A percentile compares a stretch with the other conserved stretches of the same genome.
Evolutionary conservation across 2,888 invertebrate genomes (phyloP).

Genomic region (Protodeltote pygarga): DNA sequence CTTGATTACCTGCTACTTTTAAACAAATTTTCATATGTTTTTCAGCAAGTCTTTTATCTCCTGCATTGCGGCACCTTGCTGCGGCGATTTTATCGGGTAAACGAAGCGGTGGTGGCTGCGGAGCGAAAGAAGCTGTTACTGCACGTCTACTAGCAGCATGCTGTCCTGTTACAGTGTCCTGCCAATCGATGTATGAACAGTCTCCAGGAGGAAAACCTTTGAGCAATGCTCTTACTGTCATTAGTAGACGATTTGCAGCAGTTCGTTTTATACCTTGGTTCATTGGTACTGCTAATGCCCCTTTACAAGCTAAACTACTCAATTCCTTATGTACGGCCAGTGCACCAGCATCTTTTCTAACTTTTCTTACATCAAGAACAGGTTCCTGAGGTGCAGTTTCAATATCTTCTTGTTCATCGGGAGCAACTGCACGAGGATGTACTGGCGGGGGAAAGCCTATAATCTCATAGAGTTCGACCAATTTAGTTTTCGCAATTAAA

Average conservation of each 20-base stretch:
- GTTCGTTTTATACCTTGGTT: conserved; percentile 78
- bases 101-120: conserved; percentile 66
- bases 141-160: conserved; percentile 75
- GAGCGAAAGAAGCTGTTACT: conserved; percentile 77
- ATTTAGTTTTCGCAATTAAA: conserved; percentile 65
- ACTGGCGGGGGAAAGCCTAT: conserved; percentile 65
- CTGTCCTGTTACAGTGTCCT: conserved; percentile 75
- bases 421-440: conserved; percentile 43
- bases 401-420: conserved; percentile 60
- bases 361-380: conserved; percentile 64
- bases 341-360: conserved; percentile 75
- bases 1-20: conserved; percentile 57
- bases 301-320: conserved; percentile 67
- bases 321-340: conserved; percentile 78
- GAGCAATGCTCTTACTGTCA: conserved; percentile 71
- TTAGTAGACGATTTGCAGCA: conserved; percentile 76
- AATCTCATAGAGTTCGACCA: conserved; percentile 61
- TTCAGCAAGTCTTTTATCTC: conserved; percentile 66
- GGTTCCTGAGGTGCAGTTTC: conserved; percentile 60
- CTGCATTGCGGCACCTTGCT: conserved; percentile 67
- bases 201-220: conserved; percentile 73
- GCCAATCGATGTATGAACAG: conserved; percentile 69
- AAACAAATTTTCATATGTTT: conserved; percentile 60
- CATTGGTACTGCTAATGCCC: conserved; percentile 67
- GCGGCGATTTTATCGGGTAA: conserved; percentile 58